phyloP scores from a whole-genome alignment of 2,113 vertebrate species.

The Perca fluviatilis region DNA sequence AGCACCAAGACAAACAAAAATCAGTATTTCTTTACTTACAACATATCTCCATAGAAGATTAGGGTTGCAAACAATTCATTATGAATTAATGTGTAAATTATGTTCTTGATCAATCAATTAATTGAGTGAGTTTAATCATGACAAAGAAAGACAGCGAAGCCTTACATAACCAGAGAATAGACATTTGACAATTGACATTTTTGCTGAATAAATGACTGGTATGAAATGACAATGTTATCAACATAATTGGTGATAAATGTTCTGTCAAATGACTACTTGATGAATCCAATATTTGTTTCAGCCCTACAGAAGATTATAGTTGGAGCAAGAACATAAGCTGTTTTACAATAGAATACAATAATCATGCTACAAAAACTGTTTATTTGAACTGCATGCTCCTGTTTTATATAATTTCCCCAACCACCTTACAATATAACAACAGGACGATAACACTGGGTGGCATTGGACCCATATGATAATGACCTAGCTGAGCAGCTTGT shows the following conservation, averaged over 20 bases:
- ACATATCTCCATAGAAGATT: not conserved
- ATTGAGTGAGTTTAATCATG: not conserved
- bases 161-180: not conserved
- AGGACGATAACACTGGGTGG: not conserved
- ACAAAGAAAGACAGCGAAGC: not conserved
- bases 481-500: constrained; percentile 23
- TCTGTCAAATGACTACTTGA: not conserved
- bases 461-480: not conserved
- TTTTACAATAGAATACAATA: not conserved
- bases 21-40: not conserved
- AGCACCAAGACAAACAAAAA: not conserved
- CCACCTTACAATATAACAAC: not conserved
- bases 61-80: not conserved
- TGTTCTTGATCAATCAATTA: not conserved
- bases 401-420: not conserved
- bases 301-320: not conserved
- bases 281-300: not conserved
- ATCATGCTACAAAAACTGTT: not conserved
- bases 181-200: not conserved
- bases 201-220: too few species aligned
- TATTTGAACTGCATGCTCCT: not conserved
- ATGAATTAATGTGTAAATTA: not conserved
- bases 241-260: too few species aligned
- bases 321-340: not conserved
- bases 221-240: too few species aligned